A percentile compares a stretch with the other conserved stretches of the same genome.
Conservation (phyloP, 1,140 invertebrate species). For the Teleopsis dalmanni region DNA sequence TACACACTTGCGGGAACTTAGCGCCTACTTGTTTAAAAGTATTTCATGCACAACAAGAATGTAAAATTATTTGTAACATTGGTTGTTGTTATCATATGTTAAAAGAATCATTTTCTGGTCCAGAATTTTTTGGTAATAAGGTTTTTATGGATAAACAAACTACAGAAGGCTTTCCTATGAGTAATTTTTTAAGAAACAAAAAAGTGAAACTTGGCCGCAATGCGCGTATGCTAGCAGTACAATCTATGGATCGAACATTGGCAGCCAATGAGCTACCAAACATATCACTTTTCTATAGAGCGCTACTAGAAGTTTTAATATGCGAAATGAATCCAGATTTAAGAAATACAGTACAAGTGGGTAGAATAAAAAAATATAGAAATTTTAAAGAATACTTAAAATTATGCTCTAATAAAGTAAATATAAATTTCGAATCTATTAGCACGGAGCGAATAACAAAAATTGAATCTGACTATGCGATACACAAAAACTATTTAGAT, state of each 20-base stretch:
- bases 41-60: conserved; percentile 54
- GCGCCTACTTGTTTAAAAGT: conserved; percentile 65
- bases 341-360: conserved; percentile 32
- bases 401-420: conserved; percentile 47
- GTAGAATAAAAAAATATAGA: conserved; percentile 47
- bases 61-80: conserved; percentile 65
- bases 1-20: conserved; percentile 86
- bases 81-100: conserved; percentile 88
- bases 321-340: conserved; percentile 37
- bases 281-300: conserved; percentile 61
- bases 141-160: conserved; percentile 21
- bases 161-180: conserved; percentile 59
- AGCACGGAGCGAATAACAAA: not conserved
- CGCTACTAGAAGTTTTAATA: conserved; percentile 60
- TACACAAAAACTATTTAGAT: conserved; percentile 54
- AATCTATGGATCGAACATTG: conserved; percentile 62
- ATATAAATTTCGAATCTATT: not conserved
- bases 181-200: conserved; percentile 51
- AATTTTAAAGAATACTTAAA: conserved; percentile 58
- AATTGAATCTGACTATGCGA: not conserved
- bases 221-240: conserved; percentile 74
- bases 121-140: conserved; percentile 34
- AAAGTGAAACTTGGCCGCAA: conserved; percentile 60
- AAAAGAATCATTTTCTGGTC: conserved; percentile 51
- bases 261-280: conserved; percentile 50